Conservation (phyloP, 2,797 vertebrate genomes). For the Cossypha heuglini region DNA sequence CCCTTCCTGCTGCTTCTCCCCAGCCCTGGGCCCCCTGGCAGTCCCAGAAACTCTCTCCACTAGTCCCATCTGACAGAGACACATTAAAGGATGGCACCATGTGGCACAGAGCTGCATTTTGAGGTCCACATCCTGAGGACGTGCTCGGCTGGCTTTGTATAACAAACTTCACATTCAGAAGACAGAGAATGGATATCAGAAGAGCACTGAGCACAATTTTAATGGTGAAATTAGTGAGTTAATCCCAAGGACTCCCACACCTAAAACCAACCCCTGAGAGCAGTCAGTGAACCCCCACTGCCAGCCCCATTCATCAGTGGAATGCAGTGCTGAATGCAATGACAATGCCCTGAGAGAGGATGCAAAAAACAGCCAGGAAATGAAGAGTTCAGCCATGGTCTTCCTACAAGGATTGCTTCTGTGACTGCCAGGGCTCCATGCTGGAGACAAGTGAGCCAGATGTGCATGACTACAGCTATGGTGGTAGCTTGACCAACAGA, state of each 20-base stretch:
- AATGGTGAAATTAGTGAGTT: not conserved
- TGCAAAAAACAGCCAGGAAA: not conserved
- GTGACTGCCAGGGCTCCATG: not conserved
- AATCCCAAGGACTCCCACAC: not conserved
- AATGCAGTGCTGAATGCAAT: not conserved
- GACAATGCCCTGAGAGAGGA: not conserved
- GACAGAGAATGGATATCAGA: not conserved
- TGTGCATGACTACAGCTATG: not conserved
- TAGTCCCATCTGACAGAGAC: not conserved
- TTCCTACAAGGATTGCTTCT: not conserved
- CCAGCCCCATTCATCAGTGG: not conserved
- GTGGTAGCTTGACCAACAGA: not conserved
- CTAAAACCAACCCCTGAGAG: not conserved
- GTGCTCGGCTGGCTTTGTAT: not conserved
- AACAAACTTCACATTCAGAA: not conserved
- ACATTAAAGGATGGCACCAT: not conserved
- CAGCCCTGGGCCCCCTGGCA: not conserved
- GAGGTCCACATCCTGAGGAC: not conserved
- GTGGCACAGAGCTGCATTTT: not conserved
- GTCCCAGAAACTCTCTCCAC: not conserved
- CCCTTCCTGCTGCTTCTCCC: rapidly evolving
- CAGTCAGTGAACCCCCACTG: rapidly evolving
- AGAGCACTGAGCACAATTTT: not conserved
- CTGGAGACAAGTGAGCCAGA: not conserved
- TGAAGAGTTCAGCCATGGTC: not conserved